Percentiles rank a stretch among this genome's conserved stretches.
phyloP scores from a whole-genome alignment of 1,140 invertebrate species.

The Drosophila ananassae region DNA sequence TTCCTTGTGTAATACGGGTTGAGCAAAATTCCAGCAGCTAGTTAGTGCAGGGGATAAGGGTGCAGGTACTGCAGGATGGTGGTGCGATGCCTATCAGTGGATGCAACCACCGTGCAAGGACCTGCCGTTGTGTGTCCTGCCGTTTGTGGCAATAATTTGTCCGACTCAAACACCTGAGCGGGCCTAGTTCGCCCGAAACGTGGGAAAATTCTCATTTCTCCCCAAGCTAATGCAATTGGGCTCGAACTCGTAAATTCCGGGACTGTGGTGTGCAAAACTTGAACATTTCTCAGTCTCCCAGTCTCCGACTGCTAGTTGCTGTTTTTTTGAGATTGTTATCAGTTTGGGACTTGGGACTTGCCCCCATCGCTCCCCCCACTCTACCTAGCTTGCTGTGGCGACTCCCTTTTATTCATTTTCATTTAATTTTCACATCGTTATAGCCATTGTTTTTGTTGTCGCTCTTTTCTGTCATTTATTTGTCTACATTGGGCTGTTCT shows the following conservation, averaged over 20 bases:
- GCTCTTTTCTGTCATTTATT: conserved; percentile 72
- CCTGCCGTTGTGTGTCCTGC: conserved; percentile 35
- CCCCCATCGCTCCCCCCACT: conserved; percentile 4
- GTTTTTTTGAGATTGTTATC: conserved; percentile 64
- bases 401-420: conserved; percentile 60
- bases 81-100: conserved; percentile 63
- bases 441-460: conserved; percentile 54
- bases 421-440: conserved; percentile 82
- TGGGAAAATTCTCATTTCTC: conserved; percentile 76
- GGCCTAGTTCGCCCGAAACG: conserved; percentile 31
- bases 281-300: conserved; percentile 45
- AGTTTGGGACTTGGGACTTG: conserved; percentile 35
- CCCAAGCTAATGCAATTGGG: conserved; percentile 64
- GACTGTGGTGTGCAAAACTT: conserved; percentile 71
- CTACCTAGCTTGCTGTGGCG: not conserved
- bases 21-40: conserved; percentile 40
- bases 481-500: conserved; percentile 66
- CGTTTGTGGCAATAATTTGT: conserved; percentile 36
- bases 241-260: conserved; percentile 68
- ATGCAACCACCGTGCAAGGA: conserved; percentile 68
- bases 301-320: conserved; percentile 23
- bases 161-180: conserved; percentile 40
- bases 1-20: conserved; percentile 3
- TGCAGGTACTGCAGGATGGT: conserved; percentile 25
- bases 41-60: conserved; percentile 49